Evolutionary conservation across 2,113 vertebrate species (phyloP), one percentile per base, ranked within the genome.

Genomic region (Xenopus laevis): DNA sequence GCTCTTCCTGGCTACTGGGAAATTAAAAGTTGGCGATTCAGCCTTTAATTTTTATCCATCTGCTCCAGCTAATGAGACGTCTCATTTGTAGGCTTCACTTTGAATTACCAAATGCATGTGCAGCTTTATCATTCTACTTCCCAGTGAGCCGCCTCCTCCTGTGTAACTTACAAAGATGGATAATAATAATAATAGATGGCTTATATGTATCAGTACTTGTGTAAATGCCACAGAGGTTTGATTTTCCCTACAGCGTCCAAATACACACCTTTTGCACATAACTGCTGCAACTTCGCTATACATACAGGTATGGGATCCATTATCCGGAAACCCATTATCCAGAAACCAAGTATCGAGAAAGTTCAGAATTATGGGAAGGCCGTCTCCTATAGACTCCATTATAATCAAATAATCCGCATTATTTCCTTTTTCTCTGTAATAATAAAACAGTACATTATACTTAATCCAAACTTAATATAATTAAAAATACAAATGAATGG

Each of bases 21-120:
- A 89, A 91, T 89, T 81, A 87, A 90, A 91, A 92, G 86, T 88
- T 92, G 91, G 89, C 83, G 81, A 92, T 91, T 95, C 91, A 93
- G 89, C 90, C 87, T 88, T 92, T 89, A 88, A 85, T 92, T 95
- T 92, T 90, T 86, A 92, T 92, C 92, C 91, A 94, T 95, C 92
- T 96, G 93, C 90, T 94, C 84, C 87, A 86, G 88, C 86, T 92
- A 93, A 94, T 93, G 89, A 93, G 83, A 86, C 66, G 4, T 70
- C 84, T 91, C 83, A 79, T 91, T 89, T 89, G 80, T 86, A 84
- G 81, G 76, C 83, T 88, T 90, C 84, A 83, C 80, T 90, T 90
- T 89, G 84, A 85, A 82, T 90, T 90, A 87, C 80, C 80, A 83
- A 87, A 81, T 89, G 81, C 83, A 88, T 83, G 79, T 86, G 80